Percentiles rank a stretch among this genome's conserved stretches.
These are phyloP conservation scores for honey bee (Apis mellifera) DNA, from an alignment of 1,140 invertebrate species.

Conservation along the genomic window Amel_HAv3.1 CM009938.2:3453501-3454000, in stretches of 20 bases:
- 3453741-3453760: constrained; percentile 97
- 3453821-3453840: constrained; percentile 97
- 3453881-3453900: not conserved
- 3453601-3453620: not conserved
- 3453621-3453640: constrained; percentile 87
- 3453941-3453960: constrained; percentile 50
- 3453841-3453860: constrained; percentile 83
- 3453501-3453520: constrained; percentile 88
- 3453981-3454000: constrained; percentile 96
- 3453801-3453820: constrained; percentile 98
- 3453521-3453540: constrained; percentile 95
- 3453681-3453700: constrained; percentile 96
- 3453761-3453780: constrained; percentile 97
- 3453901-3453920: not conserved
- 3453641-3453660: constrained; percentile 96
- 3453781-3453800: constrained; percentile 95
- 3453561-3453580: constrained; percentile 44
- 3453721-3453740: constrained; percentile 97
- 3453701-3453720: constrained; percentile 94
- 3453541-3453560: constrained; percentile 97
- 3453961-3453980: constrained; percentile 97
- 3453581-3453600: not conserved
- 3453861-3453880: not conserved
- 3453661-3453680: constrained; percentile 93
- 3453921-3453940: not conserved